Percentiles rank a stretch among this genome's conserved stretches.
Conservation (phyloP, 2,113 vertebrate genomes). For the Syrrhaptes paradoxus region DNA sequence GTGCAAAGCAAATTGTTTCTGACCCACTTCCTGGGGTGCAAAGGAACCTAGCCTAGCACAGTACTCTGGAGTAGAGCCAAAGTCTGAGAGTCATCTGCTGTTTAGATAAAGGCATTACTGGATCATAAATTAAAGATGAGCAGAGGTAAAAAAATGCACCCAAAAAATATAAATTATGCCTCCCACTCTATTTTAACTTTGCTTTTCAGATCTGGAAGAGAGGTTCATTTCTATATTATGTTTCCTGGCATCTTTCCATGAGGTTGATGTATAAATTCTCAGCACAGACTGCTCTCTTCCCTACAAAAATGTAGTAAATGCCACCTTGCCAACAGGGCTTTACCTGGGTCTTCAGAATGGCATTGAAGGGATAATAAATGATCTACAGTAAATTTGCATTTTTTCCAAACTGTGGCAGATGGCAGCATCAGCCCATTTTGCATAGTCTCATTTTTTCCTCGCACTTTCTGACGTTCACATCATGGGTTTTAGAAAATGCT, state of each 20-base stretch:
- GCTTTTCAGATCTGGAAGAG: background rate
- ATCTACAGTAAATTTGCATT: constrained; percentile 26
- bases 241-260: background rate
- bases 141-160: background rate
- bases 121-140: background rate
- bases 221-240: background rate
- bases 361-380: background rate
- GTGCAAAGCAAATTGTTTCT: background rate
- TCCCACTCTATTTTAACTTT: background rate
- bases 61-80: background rate
- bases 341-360: background rate
- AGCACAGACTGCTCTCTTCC: background rate
- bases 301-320: background rate
- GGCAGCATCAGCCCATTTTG: constrained; percentile 40
- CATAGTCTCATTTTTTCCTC: background rate
- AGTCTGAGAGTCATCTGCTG: background rate
- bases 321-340: background rate
- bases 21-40: background rate
- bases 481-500: background rate
- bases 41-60: background rate
- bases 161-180: background rate
- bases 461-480: background rate
- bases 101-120: background rate
- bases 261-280: background rate
- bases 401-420: constrained; percentile 37